phyloP scores from a whole-genome alignment of 2,113 vertebrate species.

The Corynorhinus townsendii region DNA sequence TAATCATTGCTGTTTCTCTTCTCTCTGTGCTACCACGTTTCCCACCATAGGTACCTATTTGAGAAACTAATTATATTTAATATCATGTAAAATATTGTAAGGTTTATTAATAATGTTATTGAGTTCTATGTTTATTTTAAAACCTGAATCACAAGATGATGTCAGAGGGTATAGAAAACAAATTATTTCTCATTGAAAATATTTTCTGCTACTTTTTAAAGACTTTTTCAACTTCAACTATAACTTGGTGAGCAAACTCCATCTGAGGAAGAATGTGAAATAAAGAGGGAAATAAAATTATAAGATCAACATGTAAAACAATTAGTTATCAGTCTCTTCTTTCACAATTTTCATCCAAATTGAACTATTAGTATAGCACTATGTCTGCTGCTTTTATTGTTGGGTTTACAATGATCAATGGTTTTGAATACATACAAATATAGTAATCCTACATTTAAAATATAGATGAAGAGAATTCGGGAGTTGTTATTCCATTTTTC shows the following conservation, averaged over 20 bases:
- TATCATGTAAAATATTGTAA: not conserved
- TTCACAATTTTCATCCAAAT: not conserved
- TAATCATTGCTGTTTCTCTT: not conserved
- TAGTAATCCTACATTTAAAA: not conserved
- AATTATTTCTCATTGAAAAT: not conserved
- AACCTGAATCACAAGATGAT: not conserved
- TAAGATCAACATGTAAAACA: not conserved
- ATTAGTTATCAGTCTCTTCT: not conserved
- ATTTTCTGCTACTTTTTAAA: not conserved
- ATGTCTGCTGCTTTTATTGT: not conserved
- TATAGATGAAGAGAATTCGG: not conserved
- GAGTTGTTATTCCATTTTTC: not conserved
- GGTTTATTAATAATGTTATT: not conserved
- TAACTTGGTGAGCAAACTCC: not conserved
- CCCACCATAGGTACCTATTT: not conserved
- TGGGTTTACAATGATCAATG: not conserved
- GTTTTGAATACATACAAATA: not conserved
- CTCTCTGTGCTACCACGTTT: not conserved
- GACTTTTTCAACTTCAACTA: not conserved
- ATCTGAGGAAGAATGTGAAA: not conserved
- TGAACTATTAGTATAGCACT: not conserved
- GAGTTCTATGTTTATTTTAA: conserved; percentile 22
- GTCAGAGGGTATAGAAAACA: not conserved
- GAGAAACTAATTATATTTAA: not conserved
- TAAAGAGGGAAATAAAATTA: not conserved